A percentile compares a stretch with the other conserved stretches of the same genome.
phyloP scores from a whole-genome alignment of 2,113 vertebrate genomes.

The Thermophis baileyi region DNA sequence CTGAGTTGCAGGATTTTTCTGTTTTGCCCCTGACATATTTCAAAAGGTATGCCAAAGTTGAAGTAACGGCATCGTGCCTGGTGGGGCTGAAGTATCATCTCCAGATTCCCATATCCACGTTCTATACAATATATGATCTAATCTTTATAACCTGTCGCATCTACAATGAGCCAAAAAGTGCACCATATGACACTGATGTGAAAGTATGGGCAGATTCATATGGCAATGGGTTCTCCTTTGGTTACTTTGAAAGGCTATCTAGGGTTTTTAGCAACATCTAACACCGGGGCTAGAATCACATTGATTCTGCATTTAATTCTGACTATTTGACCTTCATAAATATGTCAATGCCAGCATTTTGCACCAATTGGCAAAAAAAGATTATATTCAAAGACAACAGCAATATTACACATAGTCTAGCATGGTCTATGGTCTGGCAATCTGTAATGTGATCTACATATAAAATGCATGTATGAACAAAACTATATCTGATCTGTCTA shows the following conservation, averaged over 20 bases:
- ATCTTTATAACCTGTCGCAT: not conserved
- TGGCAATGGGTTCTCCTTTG: not conserved
- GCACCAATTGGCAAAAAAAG: not conserved
- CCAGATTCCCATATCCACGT: not conserved
- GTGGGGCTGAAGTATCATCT: not conserved
- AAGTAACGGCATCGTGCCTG: not conserved
- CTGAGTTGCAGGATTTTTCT: not conserved
- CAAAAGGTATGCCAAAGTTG: not conserved
- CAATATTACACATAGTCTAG: not conserved
- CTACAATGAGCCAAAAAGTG: not conserved
- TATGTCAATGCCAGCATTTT: not conserved
- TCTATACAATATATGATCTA: not conserved
- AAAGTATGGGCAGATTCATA: not conserved
- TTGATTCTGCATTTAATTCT: not conserved
- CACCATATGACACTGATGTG: not conserved
- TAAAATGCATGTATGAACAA: not conserved
- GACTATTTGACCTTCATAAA: not conserved
- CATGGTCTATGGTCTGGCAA: not conserved
- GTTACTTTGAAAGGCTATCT: not conserved
- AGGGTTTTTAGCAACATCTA: not conserved
- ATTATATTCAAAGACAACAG: not conserved
- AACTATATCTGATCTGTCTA: not conserved
- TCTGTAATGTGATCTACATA: not conserved
- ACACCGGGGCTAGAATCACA: not conserved
- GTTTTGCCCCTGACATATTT: not conserved